Percentiles rank a stretch among this genome's conserved stretches.
phyloP scores from a whole-genome alignment of 2,797 vertebrate species.

The Sus cebifrons region DNA sequence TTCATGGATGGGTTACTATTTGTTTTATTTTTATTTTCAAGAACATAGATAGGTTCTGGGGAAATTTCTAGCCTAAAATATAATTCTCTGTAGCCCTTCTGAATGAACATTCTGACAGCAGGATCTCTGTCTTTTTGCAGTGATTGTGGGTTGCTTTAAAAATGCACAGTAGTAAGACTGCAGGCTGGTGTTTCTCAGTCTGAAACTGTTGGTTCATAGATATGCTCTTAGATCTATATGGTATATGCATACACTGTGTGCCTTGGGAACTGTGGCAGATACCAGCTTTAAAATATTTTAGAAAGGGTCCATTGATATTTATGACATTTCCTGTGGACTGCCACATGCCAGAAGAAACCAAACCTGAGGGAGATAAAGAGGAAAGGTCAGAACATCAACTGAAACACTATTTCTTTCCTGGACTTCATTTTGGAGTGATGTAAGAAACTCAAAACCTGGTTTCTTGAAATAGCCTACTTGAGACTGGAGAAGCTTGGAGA shows the following conservation, averaged over 20 bases:
- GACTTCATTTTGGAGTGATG: neutral
- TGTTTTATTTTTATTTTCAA: slow-evolving; percentile 65
- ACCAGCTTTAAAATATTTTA: neutral
- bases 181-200: neutral
- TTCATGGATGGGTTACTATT: neutral
- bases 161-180: neutral
- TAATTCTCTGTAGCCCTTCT: neutral
- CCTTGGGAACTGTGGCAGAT: neutral
- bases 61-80: slow-evolving; percentile 31
- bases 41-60: neutral
- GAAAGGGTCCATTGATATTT: neutral
- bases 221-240: neutral
- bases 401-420: neutral
- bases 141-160: neutral
- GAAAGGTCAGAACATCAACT: neutral
- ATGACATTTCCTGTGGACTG: neutral
- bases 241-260: neutral
- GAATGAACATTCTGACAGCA: neutral
- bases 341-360: neutral
- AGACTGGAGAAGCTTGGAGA: neutral
- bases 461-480: neutral
- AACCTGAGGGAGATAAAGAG: neutral
- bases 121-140: neutral
- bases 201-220: neutral
- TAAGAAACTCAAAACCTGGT: neutral